These are phyloP conservation scores for Chionomys nivalis DNA, from an alignment of 2,113 vertebrate genomes.

Conservation along the genomic window DNA sequence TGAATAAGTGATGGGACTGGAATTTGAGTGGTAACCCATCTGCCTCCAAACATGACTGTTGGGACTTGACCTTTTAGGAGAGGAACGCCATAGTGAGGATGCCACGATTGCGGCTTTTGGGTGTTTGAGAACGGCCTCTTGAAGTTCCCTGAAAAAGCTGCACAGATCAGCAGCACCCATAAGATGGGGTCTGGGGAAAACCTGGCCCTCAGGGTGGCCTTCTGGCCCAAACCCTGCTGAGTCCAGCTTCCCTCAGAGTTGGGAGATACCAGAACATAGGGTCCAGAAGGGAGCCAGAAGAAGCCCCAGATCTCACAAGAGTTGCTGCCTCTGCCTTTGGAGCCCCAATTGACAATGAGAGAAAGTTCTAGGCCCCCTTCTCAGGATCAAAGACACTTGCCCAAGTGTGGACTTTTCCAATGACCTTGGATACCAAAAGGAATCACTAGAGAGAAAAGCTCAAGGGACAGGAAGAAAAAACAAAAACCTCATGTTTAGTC, in stretches of 20 bases:
- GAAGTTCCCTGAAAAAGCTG: background rate
- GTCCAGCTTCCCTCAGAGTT: background rate
- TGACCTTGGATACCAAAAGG: background rate
- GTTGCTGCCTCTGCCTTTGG: background rate
- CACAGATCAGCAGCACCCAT: fast-evolving
- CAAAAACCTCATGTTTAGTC: background rate
- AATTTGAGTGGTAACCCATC: background rate
- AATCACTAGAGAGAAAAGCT: background rate
- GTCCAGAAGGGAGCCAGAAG: background rate
- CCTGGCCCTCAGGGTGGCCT: fast-evolving
- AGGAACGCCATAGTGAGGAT: too few species aligned
- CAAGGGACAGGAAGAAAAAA: background rate
- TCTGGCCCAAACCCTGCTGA: background rate
- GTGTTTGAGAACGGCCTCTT: background rate
- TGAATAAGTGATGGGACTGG: background rate
- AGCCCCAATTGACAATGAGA: background rate
- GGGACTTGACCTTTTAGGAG: background rate
- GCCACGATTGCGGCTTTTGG: background rate
- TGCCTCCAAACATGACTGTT: background rate
- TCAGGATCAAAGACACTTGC: background rate
- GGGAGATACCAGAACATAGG: background rate
- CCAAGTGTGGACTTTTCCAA: background rate
- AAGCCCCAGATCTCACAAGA: background rate
- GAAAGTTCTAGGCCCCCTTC: background rate
- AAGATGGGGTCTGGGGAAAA: background rate